Evolutionary conservation across 2,888 invertebrate species (phyloP).

Genomic region (Daptonema setosum): DNA sequence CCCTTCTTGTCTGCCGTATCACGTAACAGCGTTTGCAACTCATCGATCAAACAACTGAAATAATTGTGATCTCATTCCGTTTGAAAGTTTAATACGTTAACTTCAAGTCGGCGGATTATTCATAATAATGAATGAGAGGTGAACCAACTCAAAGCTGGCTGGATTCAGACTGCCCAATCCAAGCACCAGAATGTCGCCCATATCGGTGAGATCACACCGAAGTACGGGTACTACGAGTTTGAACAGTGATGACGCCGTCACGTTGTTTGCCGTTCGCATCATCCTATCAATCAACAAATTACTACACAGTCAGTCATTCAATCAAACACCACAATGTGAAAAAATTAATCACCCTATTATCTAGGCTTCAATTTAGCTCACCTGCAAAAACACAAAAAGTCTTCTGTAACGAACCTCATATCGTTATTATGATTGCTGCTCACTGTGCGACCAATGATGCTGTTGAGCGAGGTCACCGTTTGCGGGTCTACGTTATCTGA

Average conservation of each 20-base stretch:
- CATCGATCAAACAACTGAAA: slow-evolving; percentile 76
- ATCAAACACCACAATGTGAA: too few relatives aligned
- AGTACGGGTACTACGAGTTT: slow-evolving; percentile 75
- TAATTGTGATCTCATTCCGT: neutral
- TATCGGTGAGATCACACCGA: slow-evolving; percentile 72
- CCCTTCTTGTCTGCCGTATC: slow-evolving; percentile 79
- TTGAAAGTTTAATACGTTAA: neutral
- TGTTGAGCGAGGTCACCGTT: neutral
- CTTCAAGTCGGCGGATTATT: too few relatives aligned
- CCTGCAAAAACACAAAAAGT: too few relatives aligned
- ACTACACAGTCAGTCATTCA: too few relatives aligned
- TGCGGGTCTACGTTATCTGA: neutral
- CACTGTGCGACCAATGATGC: too few relatives aligned
- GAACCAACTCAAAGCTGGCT: slow-evolving; percentile 63
- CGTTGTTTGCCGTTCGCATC: slow-evolving; percentile 36
- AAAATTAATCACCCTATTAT: too few relatives aligned
- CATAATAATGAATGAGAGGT: neutral
- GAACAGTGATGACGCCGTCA: slow-evolving; percentile 64
- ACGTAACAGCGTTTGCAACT: slow-evolving; percentile 60
- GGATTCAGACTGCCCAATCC: slow-evolving; percentile 57
- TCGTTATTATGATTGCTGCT: too few relatives aligned
- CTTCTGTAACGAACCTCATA: too few relatives aligned
- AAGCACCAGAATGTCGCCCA: slow-evolving; percentile 73
- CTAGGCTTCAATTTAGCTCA: too few relatives aligned
- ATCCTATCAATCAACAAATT: slow-evolving; percentile 11